Evolutionary conservation across 2,888 invertebrate genomes (phyloP).

Genomic region (Caenorhabditis becei): DNA sequence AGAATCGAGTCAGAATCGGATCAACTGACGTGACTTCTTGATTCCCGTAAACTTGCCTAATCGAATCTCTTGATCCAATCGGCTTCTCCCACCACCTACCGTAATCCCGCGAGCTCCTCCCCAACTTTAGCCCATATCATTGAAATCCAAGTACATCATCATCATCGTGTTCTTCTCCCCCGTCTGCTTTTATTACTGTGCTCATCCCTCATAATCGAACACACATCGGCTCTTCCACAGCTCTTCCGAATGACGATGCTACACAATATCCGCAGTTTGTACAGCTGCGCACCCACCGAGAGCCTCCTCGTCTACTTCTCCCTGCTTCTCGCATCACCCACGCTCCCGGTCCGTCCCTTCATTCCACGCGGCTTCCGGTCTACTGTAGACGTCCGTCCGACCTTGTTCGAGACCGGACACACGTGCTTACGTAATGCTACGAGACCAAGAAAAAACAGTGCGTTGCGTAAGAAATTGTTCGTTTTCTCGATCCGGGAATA

Average conservation of each 20-base stretch:
- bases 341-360: background rate
- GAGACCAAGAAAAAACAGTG: background rate
- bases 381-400: conserved; percentile 25
- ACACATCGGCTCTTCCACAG: conserved; percentile 16
- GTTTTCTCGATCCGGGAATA: conserved; percentile 2
- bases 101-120: background rate
- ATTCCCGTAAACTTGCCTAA: background rate
- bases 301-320: conserved; percentile 24
- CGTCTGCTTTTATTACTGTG: conserved; percentile 24
- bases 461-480: conserved; percentile 30
- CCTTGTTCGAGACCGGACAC: conserved; percentile 3
- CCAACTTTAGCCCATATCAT: conserved; percentile 10
- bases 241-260: conserved; percentile 20
- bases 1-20: conserved; percentile 2
- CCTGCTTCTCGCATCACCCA: background rate
- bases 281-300: conserved; percentile 57
- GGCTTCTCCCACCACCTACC: background rate
- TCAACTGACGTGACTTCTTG: background rate
- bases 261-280: conserved; percentile 52
- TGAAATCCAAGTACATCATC: conserved; percentile 17
- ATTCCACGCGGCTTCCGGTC: conserved; percentile 15
- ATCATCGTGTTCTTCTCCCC: background rate
- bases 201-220: conserved; percentile 26
- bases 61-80: background rate
- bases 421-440: conserved; percentile 22